Percentiles rank a stretch among this genome's conserved stretches.
Conservation (phyloP, 1,140 invertebrate genomes). For the Saxidomus purpurata region DNA sequence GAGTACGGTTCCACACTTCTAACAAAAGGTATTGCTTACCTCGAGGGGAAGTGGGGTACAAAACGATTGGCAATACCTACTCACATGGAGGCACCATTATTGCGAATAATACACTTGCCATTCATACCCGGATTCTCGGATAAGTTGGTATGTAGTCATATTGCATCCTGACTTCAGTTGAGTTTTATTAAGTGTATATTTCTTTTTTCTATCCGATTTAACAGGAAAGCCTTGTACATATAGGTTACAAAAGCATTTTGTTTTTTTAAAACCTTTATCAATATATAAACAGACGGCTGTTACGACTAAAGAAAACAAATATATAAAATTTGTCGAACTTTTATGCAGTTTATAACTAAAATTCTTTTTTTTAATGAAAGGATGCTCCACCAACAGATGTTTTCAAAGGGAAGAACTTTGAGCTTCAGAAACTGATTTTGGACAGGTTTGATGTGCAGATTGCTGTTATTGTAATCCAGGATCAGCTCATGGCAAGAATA, state of each 20-base stretch:
- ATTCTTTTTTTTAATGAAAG: too few species aligned
- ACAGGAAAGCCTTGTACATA: too few species aligned
- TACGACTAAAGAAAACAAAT: too few species aligned
- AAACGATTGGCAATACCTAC: constrained; percentile 30
- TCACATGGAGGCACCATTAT: constrained; percentile 4
- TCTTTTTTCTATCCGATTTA: too few species aligned
- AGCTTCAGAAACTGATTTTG: constrained; percentile 27
- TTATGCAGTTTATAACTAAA: too few species aligned
- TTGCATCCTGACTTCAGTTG: too few species aligned
- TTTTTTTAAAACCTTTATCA: too few species aligned
- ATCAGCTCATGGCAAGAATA: constrained; percentile 11
- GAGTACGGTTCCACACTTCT: constrained; percentile 28
- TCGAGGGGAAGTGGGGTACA: constrained; percentile 47
- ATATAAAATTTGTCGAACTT: too few species aligned
- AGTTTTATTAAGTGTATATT: too few species aligned
- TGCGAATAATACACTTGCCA: constrained; percentile 29
- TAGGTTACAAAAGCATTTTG: too few species aligned
- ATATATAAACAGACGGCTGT: too few species aligned
- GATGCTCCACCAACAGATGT: not conserved
- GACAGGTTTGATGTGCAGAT: constrained; percentile 37
- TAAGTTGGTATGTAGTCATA: not conserved
- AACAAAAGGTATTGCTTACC: constrained; percentile 21
- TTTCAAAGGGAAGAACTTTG: not conserved
- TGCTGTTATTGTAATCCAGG: not conserved
- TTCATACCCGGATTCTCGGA: constrained; percentile 43